Evolutionary conservation across 2,888 invertebrate species (phyloP), one percentile per base, ranked within the genome.

Genomic region (Cheilosia scutellata): DNA sequence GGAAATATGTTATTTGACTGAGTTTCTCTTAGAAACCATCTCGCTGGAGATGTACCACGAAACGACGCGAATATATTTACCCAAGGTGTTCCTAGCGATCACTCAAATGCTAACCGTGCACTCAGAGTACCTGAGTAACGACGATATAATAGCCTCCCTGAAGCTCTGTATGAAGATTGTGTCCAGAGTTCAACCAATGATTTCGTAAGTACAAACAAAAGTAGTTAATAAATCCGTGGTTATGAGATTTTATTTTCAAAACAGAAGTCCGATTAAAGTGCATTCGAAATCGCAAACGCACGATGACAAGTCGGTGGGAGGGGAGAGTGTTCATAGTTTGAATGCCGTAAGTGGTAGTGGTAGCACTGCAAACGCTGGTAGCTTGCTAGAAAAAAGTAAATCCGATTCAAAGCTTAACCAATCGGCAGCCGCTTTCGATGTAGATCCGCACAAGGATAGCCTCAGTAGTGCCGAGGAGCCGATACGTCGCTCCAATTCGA

Each of bases 21-120:
- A 95, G 91, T 96, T 96, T 90, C 93, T 97, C 5, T 91, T 97
- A 65, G 96, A 96, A 87, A 94, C 95, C 40, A 95, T 96, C 66
- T 95, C 95, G 0, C 92, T 95, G 88, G 96, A 97, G 91, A 95
- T 96, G 62, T 96, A 96, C 88, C 94, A 95, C 62, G 96, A 96
- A 90, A 96, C 95, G 27, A 95, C 96, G 6, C 95, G 96, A 7
- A 95, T 96, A 88, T 96, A 96, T 90, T 92, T 97, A 72, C 97
- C 96, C n/a, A 94, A 95, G 88, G 94, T 97, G 72, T 95, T 97
- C 89, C 93, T 95, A 80, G 94, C 95, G 88, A 94, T 96, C 55
- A 94, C 95, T 25, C 93, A 93, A 63, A 93, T 94, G 79, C 91
- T 96, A 49, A 94, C 94, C 2, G 90, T 93, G 3, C 94, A 95